Base-by-base conservation (phyloP, 2,113 vertebrate genomes). In the Loxodonta africana region DNA sequence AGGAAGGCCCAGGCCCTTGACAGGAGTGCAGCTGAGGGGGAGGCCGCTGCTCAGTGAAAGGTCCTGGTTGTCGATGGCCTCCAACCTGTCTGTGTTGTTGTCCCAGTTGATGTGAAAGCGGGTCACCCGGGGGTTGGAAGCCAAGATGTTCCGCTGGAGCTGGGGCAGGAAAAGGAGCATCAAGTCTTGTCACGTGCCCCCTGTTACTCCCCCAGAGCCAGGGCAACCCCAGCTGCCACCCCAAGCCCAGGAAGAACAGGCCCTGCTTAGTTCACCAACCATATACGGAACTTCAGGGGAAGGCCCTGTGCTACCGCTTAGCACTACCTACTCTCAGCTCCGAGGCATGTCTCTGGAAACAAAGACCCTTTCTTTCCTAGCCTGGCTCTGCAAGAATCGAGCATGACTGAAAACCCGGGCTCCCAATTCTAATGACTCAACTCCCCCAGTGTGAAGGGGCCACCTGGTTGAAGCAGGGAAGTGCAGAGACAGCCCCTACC, bases 101-200 rank as follows among this genome's bases (percentile, higher is more conserved):
- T 99, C 99, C 99, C 99, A 99, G 98, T 99, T 99, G 98, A 99
- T 99, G 89, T 99, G 99, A 97, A 99, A 99, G 74, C 99, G 98
- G 71, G 99, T 99, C 51, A 99, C 99, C 1, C 99, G 98, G 28
- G 99, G 99, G 92, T 99, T 99, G 4, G 99, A 99, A 20, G 99
- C 99, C 97, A 99, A 95, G 98, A 99, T 99, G 97, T 99, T 99
- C 96, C 99, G 99, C 97, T 99, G 99, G 81, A 99, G 99, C 99
- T 99, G 95, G 63, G 95, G 95, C 18, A 37, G 87, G 33, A 95
- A 97, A 71, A 94, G 46, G 83, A 93, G 67, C 0, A 21, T 95
- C 26, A 94, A 8, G 26, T 10, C 51, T 76, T 17, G 5, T 92
- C 14, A 33, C 6, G 63, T 30, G 44, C 57, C 37, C 37, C 6